A percentile compares a stretch with the other conserved stretches of the same genome.
Evolutionary conservation across 2,888 invertebrate species (phyloP).

Genomic region (Mayetiola destructor): DNA sequence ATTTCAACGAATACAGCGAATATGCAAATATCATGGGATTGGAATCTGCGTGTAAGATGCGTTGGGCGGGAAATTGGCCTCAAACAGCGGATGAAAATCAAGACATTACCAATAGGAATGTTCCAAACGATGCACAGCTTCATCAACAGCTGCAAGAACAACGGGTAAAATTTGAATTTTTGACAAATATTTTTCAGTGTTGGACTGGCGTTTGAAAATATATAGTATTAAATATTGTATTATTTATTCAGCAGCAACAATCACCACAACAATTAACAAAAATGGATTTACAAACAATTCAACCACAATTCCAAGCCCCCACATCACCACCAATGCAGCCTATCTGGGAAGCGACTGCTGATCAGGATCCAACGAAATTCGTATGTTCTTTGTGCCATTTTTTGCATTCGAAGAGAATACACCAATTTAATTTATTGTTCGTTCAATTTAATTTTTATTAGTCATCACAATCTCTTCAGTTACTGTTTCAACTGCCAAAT

Average conservation of each 20-base stretch:
- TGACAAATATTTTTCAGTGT: constrained; percentile 9
- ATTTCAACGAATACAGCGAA: constrained; percentile 33
- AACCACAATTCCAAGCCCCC: constrained; percentile 22
- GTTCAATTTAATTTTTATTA: constrained; percentile 18
- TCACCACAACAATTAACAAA: constrained; percentile 21
- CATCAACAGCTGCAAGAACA: constrained; percentile 36
- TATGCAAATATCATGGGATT: constrained; percentile 26
- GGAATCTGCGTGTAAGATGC: constrained; percentile 34
- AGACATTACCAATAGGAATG: constrained; percentile 26
- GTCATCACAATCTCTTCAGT: constrained; percentile 32
- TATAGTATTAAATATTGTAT: not conserved
- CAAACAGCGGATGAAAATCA: constrained; percentile 6
- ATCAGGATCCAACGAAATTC: not conserved
- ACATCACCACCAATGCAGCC: constrained; percentile 23
- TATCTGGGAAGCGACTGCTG: not conserved
- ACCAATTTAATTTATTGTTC: not conserved
- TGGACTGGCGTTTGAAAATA: not conserved
- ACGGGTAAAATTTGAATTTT: constrained; percentile 26
- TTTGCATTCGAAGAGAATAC: not conserved
- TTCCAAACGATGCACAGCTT: constrained; percentile 33
- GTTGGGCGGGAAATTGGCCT: constrained; percentile 25
- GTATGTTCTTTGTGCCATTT: not conserved
- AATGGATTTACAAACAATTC: constrained; percentile 18
- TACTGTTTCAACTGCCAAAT: constrained; percentile 33
- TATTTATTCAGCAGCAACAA: constrained; percentile 28